phyloP scores from a whole-genome alignment of 2,888 invertebrate genomes.

The Tolmerus cingulatus region DNA sequence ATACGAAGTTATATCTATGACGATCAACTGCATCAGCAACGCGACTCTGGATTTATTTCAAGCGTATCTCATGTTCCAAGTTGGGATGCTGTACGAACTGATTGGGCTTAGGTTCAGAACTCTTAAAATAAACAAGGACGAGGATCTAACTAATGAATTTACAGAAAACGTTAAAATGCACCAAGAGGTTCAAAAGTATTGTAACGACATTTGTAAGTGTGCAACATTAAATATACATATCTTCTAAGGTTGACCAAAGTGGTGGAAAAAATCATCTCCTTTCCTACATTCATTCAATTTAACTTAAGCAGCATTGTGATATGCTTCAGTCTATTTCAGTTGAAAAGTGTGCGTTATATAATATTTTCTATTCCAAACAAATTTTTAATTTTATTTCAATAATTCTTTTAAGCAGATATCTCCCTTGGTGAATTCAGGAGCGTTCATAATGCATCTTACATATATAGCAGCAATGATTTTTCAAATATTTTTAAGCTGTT shows the following conservation, averaged over 20 bases:
- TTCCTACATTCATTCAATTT: conserved; percentile 11
- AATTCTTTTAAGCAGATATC: background rate
- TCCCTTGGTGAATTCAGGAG: background rate
- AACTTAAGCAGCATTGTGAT: conserved; percentile 17
- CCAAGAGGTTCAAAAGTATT: background rate
- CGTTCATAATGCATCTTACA: background rate
- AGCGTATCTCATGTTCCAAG: conserved; percentile 56
- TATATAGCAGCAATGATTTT: conserved; percentile 17
- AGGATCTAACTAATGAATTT: background rate
- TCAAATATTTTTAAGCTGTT: conserved; percentile 16
- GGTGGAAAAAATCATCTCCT: background rate
- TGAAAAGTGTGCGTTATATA: conserved; percentile 4
- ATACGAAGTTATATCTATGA: conserved; percentile 54
- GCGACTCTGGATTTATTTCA: conserved; percentile 54
- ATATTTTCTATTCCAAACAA: too few species aligned
- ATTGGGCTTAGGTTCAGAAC: conserved; percentile 53
- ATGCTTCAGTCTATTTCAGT: conserved; percentile 17
- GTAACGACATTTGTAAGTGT: background rate
- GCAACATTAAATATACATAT: background rate
- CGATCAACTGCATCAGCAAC: conserved; percentile 52
- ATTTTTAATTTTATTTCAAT: background rate
- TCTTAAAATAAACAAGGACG: background rate
- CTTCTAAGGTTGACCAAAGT: background rate
- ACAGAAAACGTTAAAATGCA: background rate
- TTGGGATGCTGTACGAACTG: conserved; percentile 53